Evolutionary conservation across 2,113 vertebrate species (phyloP), one percentile per base, ranked within the genome.

Genomic region (Oostethus manadensis): DNA sequence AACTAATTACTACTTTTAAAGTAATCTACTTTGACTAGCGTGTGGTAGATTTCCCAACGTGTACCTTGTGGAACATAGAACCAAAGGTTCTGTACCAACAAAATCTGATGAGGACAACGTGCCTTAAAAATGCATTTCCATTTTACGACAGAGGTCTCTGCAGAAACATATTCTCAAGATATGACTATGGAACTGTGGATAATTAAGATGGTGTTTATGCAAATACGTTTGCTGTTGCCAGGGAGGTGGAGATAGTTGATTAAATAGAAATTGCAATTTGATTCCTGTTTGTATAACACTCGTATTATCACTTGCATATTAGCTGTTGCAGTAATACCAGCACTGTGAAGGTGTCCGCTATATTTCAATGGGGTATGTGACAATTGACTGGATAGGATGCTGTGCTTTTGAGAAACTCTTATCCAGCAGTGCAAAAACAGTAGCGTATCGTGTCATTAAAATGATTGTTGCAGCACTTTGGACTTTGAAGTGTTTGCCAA

Each of bases 171-270:
- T 79, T 80, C 62, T 71, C 40, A 51, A 48, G 48, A 45, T 74
- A 18, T 63, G 70, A 86, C 76, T 79, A 54, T 79, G 60, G 77
- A 64, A 60, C 77, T 83, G 62, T 83, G 84, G 86, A 86, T 85
- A 87, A 81, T 87, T 78, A 80, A 82, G 82, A 82, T 78, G 76
- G 71, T 81, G 80, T 78, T 85, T 84, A 76, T 82, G 80, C 78
- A 85, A 83, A 86, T 83, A 82, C 70, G 77, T 74, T 79, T 79
- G 77, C 56, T 76, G 74, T 76, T 77, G 72, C 64, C 45, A 56
- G 73, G 64, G 66, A 47, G 33, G 70, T 44, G 14, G 62, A 60
- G 70, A 79, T 81, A 59, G 69, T 69, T 79, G 84, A 81, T 81
- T 81, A 78, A 78, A 78, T 16, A 68, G 64, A 77, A 76, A 72